Evolutionary conservation across 2,888 invertebrate species (phyloP).

Genomic region (Acrocyrtus sp.): DNA sequence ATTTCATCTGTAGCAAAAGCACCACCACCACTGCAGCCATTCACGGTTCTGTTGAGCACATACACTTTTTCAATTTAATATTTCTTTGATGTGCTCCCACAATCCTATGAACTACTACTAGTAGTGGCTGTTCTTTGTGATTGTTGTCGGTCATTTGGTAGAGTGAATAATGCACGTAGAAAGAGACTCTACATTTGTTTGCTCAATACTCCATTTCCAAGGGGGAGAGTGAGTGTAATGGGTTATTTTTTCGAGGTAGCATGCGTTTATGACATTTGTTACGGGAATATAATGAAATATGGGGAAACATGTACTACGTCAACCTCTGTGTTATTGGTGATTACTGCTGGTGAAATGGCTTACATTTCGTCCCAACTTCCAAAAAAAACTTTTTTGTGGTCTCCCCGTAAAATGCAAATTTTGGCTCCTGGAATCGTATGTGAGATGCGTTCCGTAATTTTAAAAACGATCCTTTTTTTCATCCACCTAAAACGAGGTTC

Average conservation of each 20-base stretch:
- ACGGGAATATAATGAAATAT: constrained; percentile 67
- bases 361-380: constrained; percentile 3
- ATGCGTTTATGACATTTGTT: constrained; percentile 67
- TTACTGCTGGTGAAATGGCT: constrained; percentile 19
- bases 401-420: too few relatives aligned
- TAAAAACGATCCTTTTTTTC: background rate
- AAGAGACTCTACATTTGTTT: too few relatives aligned
- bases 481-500: too few relatives aligned
- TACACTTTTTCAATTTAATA: too few relatives aligned
- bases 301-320: constrained; percentile 19
- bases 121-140: background rate
- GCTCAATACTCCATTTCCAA: constrained; percentile 7
- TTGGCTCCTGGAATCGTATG: too few relatives aligned
- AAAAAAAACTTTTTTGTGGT: background rate
- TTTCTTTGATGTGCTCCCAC: background rate
- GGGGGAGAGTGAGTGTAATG: too few relatives aligned
- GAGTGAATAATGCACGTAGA: constrained; percentile 1
- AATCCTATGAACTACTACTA: background rate
- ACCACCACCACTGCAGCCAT: too few relatives aligned
- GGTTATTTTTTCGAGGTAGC: too few relatives aligned
- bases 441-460: background rate
- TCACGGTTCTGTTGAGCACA: too few relatives aligned
- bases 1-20: too few relatives aligned
- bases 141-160: background rate
- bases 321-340: constrained; percentile 26